Evolutionary conservation across 2,888 invertebrate genomes (phyloP).

Genomic region (Reticulitermes lucifugus): DNA sequence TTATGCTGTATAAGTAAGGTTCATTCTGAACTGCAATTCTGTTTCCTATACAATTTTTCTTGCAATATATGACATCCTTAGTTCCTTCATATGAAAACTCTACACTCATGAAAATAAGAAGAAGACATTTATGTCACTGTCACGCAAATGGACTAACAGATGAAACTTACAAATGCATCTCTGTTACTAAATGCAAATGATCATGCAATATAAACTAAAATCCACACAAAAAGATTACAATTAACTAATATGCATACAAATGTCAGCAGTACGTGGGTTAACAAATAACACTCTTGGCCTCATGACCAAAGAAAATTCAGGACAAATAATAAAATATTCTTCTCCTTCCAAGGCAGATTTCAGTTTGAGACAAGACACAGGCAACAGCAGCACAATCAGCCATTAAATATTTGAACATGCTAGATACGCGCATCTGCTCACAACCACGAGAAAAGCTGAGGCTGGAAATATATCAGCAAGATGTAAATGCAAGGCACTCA

Average conservation of each 20-base stretch:
- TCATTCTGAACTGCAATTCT: not conserved
- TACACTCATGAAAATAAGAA: not conserved
- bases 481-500: constrained; percentile 34
- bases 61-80: not conserved
- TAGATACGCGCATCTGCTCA: not conserved
- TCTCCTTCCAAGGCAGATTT: not conserved
- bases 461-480: not conserved
- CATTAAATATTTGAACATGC: constrained; percentile 19
- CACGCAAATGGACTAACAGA: not conserved
- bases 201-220: constrained; percentile 15
- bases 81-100: no score
- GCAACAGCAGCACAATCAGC: constrained; percentile 16
- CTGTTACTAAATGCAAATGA: not conserved
- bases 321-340: not conserved
- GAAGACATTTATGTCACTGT: not conserved
- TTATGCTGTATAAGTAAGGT: no score
- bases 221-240: not conserved
- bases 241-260: not conserved
- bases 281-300: not conserved
- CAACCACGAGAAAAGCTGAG: not conserved
- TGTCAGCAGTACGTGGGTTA: not conserved
- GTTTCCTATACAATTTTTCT: not conserved
- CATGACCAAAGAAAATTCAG: not conserved
- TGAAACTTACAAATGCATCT: not conserved
- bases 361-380: constrained; percentile 1